Base-by-base conservation (phyloP, 2,888 invertebrate genomes). In the Leptinotarsa haldemani region DNA sequence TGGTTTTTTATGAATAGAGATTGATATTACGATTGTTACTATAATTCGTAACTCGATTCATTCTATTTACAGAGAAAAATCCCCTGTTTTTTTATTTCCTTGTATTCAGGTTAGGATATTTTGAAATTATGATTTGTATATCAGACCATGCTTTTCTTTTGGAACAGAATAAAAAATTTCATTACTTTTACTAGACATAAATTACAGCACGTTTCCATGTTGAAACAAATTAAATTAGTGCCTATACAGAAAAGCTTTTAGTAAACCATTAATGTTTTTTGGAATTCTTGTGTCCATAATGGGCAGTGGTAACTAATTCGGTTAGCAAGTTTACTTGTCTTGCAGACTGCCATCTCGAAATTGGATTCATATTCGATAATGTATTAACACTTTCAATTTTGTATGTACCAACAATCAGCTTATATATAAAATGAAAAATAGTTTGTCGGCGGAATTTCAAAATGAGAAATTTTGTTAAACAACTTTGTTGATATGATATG, bases 271-370 rank as follows among this genome's bases (percentile, higher is more conserved):
- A 56, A 22, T 56, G 56, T 56, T 56, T 56, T 56, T 56, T 56
- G 22, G 4, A 22, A 22, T 18, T 56, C 15, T 56, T 56, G 56
- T 56, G 56, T 56, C 56, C 56, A 56, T 20, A 56, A 56, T 22
- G 56, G 56, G 22, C 56, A 56, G 56, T 56, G 56, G 56, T 56
- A 56, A 56, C 25, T 56, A 56, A 56, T 56, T 56, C 56, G 20
- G 22, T 56, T 56, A 56, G 25, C 20, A 56, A 56, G 56, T 56
- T 56, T 22, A 56, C 22, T 22, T 56, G 20, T 56, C 22, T 56
- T 56, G 13, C 22, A 56, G 4, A 56, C 56, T 22, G 22, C 25
- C 20, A 22, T 56, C 22, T 16, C 20, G 22, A 56, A 20, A 56
- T 56, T 56, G 22, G 15, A 56, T 56, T 56, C 56, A 22, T 22